Base-by-base conservation (phyloP, 2,888 invertebrate species). In the Zygaena filipendulae region DNA sequence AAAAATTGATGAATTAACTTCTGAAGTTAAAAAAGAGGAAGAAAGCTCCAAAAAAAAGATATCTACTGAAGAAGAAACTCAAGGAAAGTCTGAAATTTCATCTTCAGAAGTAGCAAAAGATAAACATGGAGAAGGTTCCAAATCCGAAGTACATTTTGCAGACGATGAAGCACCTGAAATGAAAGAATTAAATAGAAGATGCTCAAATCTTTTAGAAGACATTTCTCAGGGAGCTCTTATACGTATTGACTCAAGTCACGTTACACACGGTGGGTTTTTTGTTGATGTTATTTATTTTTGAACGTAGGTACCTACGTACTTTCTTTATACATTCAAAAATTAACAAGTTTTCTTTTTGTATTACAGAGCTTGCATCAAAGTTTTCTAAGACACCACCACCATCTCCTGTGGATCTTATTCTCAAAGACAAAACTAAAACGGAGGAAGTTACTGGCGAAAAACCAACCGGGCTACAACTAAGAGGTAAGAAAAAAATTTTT, bases 311-410 rank as follows among this genome's bases (percentile, higher is more conserved):
- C 18, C 18, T n/a, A n/a, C n/a, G n/a, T n/a, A n/a, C 23, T 11
- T n/a, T 21, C 16, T 21, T 27, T 23, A 13, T 29, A 30, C 4
- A n/a, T n/a, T n/a, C n/a, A n/a, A n/a, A 26, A 24, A 6, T 7
- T 21, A 23, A 2, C 8, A 18, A 1, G 10, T 13, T 16, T 20
- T 13, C 13, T 23, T 2, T 14, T 23, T 27, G 23, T 39, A 38
- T 67, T 71, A 36, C 67, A 85, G 87, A 85, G 70, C 66, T 84
- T 46, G 83, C 82, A 36, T 83, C 86, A 30, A 85, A 83, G 52
- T 82, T 85, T 47, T 84, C 86, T 19, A 86, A 85, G 57, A 87
- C 87, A 34, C 87, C 87, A 37, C 87, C 87, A 26, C 87, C 87
- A 4, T 87, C 87, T 43, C 87, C 87, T 20, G 86, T 87, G 30